phyloP scores from a whole-genome alignment of 2,113 vertebrate genomes.

The Tylochromis polylepis region DNA sequence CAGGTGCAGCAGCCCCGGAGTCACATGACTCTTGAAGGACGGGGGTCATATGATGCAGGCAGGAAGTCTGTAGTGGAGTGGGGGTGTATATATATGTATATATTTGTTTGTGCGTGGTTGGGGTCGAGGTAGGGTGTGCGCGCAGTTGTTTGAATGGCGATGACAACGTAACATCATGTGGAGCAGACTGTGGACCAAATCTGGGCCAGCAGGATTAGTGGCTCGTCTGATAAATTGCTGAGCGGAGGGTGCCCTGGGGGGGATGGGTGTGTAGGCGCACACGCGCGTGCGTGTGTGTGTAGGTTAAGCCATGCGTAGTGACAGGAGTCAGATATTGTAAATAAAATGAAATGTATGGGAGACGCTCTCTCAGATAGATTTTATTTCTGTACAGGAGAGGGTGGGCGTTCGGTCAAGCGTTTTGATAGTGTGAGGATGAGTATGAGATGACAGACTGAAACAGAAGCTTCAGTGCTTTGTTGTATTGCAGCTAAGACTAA shows the following conservation, averaged over 20 bases:
- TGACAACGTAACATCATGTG: constrained; percentile 43
- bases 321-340: constrained; percentile 36
- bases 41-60: constrained; percentile 11
- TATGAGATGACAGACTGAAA: not conserved
- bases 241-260: not conserved
- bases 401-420: not conserved
- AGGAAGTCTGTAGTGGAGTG: not conserved
- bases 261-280: not conserved
- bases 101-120: not conserved
- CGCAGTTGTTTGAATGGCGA: constrained; percentile 10
- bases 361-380: not conserved
- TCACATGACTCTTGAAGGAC: constrained; percentile 23
- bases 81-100: not conserved
- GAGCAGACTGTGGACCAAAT: constrained; percentile 62
- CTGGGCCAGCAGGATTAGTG: constrained; percentile 70
- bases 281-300: not conserved
- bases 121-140: not conserved
- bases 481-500: not conserved
- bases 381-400: not conserved
- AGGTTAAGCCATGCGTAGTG: constrained; percentile 29
- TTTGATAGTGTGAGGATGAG: not conserved
- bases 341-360: not conserved
- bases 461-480: not conserved
- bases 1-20: constrained; percentile 36
- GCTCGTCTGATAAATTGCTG: constrained; percentile 61